phyloP scores from a whole-genome alignment of 2,113 vertebrate genomes.

The Triplophysa tibetana region DNA sequence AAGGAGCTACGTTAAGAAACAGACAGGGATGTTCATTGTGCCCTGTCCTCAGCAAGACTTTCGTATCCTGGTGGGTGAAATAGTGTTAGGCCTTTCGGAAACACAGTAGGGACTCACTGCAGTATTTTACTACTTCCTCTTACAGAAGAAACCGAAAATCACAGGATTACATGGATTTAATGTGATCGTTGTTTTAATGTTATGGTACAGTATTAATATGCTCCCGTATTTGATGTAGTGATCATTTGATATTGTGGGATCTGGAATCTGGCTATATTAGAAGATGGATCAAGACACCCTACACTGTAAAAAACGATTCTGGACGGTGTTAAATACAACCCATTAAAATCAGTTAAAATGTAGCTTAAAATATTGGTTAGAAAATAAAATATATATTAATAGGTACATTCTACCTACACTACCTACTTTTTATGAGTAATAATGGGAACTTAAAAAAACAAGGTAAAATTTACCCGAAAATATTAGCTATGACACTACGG shows the following conservation, averaged over 20 bases:
- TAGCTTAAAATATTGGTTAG: no score
- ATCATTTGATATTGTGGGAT: conserved; percentile 74
- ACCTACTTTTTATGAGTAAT: no score
- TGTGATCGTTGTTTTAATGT: neutral
- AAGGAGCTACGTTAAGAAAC: conserved; percentile 67
- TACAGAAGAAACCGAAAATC: neutral
- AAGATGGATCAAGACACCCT: conserved; percentile 62
- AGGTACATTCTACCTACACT: no score
- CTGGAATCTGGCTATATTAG: conserved; percentile 71
- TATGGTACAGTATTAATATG: no score
- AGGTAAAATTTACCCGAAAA: no score
- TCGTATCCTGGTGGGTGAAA: conserved; percentile 58
- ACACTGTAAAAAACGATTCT: no score
- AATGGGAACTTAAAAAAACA: no score
- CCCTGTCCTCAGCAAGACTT: conserved; percentile 70
- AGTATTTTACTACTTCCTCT: neutral
- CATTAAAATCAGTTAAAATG: no score
- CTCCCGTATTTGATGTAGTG: conserved; percentile 59
- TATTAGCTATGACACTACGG: no score
- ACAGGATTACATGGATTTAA: neutral
- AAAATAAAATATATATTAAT: no score
- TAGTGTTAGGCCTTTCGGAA: conserved; percentile 70
- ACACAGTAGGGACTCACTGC: conserved; percentile 60
- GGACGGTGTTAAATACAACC: no score
- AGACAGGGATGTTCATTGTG: conserved; percentile 61